Evolutionary conservation across 2,797 vertebrate species (phyloP), one percentile per base, ranked within the genome.

Genomic region (Hemibagrus guttatus): DNA sequence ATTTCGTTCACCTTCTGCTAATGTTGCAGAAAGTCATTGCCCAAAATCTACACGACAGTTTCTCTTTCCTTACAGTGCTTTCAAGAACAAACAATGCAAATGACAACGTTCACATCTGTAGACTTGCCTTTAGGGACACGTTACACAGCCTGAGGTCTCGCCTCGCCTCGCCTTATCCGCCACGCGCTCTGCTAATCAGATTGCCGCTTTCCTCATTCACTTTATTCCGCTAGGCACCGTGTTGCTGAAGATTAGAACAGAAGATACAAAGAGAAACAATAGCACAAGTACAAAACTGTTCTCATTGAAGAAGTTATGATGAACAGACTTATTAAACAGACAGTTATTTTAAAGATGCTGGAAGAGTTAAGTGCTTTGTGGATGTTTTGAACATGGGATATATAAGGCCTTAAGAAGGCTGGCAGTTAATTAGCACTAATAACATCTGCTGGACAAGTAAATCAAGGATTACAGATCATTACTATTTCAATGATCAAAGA

Each of bases 21-120:
- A 88, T 89, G 89, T 78, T 87, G 35, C 35, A 89, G 81, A 80
- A 90, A 91, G 88, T 83, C 86, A 86, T 58, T 72, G 82, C 81
- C 88, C 84, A 90, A 76, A 66, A 86, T 89, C 83, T 84, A 72
- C 89, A 84, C 46, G 81, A 28, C 84, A 87, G 80, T 85, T 87
- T 90, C 85, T 87, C 79, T 86, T 85, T 69, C 75, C 89, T 88
- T 87, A 88, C 82, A 75, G 84, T 84, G 79, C 87, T 90, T 91
- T 88, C 87, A 79, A 90, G 88, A 92, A 92, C 88, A 91, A 92
- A 92, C 90, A 86, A 72, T 66, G 83, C 68, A 81, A 61, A 61
- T 89, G 81, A 88, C 81, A 72, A 84, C 83, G 52, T 86, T 85
- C 84, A 85, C 89, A 91, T 68, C 91, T 89, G 69, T 46, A 90